Percentiles rank a stretch among this genome's conserved stretches.
These are phyloP conservation scores for Origma solitaria DNA, from an alignment of 2,113 vertebrate genomes.

Conservation along the genomic window DNA sequence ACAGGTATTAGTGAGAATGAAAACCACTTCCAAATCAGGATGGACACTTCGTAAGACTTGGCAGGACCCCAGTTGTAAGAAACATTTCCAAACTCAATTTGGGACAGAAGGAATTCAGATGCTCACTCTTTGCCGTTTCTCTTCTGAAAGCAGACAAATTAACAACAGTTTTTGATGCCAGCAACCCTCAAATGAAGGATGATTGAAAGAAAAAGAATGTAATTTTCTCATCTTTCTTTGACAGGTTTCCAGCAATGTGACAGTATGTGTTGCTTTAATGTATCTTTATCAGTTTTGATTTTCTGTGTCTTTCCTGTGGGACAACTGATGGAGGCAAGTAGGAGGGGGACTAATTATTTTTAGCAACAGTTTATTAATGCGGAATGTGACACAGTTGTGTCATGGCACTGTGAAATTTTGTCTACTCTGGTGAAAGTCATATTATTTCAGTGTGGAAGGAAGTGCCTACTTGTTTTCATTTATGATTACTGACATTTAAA, in stretches of 20 bases:
- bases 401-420: constrained; percentile 15
- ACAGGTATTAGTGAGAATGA: background rate
- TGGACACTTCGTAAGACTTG: background rate
- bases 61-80: background rate
- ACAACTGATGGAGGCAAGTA: background rate
- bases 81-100: background rate
- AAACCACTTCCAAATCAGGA: background rate
- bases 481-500: background rate
- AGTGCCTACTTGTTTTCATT: constrained; percentile 9
- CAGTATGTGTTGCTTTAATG: constrained; percentile 26
- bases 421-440: background rate
- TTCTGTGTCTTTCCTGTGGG: background rate
- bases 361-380: constrained; percentile 14
- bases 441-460: background rate
- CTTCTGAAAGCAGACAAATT: constrained; percentile 8
- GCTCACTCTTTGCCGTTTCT: background rate
- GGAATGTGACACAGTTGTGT: background rate
- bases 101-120: constrained; percentile 16
- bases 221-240: constrained; percentile 24
- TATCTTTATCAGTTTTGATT: constrained; percentile 35
- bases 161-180: constrained; percentile 30
- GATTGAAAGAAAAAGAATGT: constrained; percentile 41
- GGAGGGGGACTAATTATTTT: background rate
- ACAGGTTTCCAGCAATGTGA: constrained; percentile 2
- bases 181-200: constrained; percentile 29